Conservation (phyloP, 2,888 invertebrate genomes). For the Melinaea menophilus region DNA sequence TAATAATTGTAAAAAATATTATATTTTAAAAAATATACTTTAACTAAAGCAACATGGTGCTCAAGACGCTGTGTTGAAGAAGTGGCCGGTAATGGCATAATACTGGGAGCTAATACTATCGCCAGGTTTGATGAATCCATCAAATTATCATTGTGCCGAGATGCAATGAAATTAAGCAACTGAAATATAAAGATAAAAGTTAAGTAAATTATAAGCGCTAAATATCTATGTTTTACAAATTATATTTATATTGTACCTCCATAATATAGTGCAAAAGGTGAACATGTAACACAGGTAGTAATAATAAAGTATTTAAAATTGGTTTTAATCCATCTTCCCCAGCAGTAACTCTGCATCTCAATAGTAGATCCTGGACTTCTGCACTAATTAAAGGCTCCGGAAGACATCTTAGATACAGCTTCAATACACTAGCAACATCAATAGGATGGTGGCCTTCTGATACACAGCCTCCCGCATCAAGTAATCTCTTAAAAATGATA, state of each 20-base stretch:
- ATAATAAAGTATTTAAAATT: slow-evolving; percentile 82
- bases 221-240: not conserved
- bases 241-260: slow-evolving; percentile 73
- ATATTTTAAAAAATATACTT: slow-evolving; percentile 62
- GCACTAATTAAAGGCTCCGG: slow-evolving; percentile 88
- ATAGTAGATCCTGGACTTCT: slow-evolving; percentile 87
- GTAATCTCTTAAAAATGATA: slow-evolving; percentile 64
- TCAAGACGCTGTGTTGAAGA: slow-evolving; percentile 81
- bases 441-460: slow-evolving; percentile 86
- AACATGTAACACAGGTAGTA: slow-evolving; percentile 87
- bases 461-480: slow-evolving; percentile 85
- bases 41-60: slow-evolving; percentile 83
- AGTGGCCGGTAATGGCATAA: slow-evolving; percentile 87
- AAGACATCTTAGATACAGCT: slow-evolving; percentile 89
- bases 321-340: slow-evolving; percentile 80
- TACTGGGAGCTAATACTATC: slow-evolving; percentile 90
- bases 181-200: slow-evolving; percentile 46
- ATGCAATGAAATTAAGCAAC: slow-evolving; percentile 84
- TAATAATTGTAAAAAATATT: not conserved
- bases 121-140: slow-evolving; percentile 92
- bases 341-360: slow-evolving; percentile 80
- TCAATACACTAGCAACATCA: slow-evolving; percentile 91
- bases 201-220: slow-evolving; percentile 1
- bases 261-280: slow-evolving; percentile 89
- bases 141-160: slow-evolving; percentile 83